A percentile compares a stretch with the other conserved stretches of the same genome.
phyloP scores from a whole-genome alignment of 2,113 vertebrate genomes.

The Dasyornis broadbenti region DNA sequence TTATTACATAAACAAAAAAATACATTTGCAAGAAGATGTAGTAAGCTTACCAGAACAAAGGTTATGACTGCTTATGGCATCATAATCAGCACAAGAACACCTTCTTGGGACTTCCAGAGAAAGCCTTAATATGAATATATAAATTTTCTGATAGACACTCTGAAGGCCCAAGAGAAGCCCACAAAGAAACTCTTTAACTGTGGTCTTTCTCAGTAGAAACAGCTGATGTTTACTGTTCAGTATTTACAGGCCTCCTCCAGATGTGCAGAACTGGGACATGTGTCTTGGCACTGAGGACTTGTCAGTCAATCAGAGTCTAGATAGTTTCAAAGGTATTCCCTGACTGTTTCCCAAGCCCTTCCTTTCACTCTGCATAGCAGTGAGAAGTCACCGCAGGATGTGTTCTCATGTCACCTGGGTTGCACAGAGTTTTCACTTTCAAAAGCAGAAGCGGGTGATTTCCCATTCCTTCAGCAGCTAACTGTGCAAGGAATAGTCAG shows the following conservation, averaged over 20 bases:
- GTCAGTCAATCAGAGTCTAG: neutral
- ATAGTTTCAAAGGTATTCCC: neutral
- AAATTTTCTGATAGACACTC: neutral
- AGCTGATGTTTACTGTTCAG: neutral
- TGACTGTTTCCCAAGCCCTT: neutral
- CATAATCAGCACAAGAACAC: neutral
- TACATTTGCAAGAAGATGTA: neutral
- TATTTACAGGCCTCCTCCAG: neutral
- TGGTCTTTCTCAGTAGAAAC: neutral
- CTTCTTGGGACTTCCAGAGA: neutral
- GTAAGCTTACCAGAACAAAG: neutral
- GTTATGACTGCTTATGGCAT: neutral
- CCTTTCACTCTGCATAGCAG: constrained; percentile 12
- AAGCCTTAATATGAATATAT: neutral
- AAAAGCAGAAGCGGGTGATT: neutral
- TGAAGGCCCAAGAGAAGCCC: neutral
- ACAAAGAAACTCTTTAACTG: neutral
- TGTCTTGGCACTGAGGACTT: neutral
- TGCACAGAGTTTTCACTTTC: constrained; percentile 4
- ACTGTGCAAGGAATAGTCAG: neutral
- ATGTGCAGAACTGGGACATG: neutral
- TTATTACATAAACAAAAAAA: neutral
- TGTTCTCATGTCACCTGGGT: neutral
- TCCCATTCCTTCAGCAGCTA: neutral
- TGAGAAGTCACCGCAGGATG: neutral